Base-by-base conservation (phyloP, 2,888 invertebrate genomes). In the Ptychoptera albimana region DNA sequence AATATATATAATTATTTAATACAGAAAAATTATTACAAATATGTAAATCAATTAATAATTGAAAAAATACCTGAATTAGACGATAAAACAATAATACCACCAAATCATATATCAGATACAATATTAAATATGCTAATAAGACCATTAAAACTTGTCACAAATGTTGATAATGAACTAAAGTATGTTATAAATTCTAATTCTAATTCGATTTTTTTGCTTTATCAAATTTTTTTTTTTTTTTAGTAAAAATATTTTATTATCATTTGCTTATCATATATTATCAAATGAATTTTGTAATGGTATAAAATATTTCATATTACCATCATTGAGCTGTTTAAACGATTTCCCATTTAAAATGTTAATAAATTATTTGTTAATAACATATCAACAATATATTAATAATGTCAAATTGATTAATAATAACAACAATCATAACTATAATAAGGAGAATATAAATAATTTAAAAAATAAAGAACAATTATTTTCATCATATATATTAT, bases 101-200 rank as follows among this genome's bases (percentile, higher is more conserved):
- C 84, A 0, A 84, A 82, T 29, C 79, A 79, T 2, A 68, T 84
- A 15, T 73, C 81, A 8, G 78, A 75, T 35, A 82, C 81, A 48
- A 67, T 88, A 2, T 65, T 86, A 45, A 78, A 82, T 53, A 74
- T 92, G 55, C 74, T 91, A 46, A 73, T 79, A 53, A 73, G 82
- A 50, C 89, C 92, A 0, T 67, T 92, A 45, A 67, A 70, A 31
- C 67, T 79, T 48, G 68, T 77, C 42, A 42, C 12, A 9, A 40
- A 40, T 32, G 16, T 34, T n/a, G n/a, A 32, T 32, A n/a, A 32
- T 9, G 32, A 32, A 32, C 4, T 9, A 32, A 32, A 32, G 11
- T 32, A 11, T 3, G 32, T 32, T 3, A 11, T 32, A 9, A 3
- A 11, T 32, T n/a, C 4, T 4, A 9, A 32, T 32, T 11, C 7